phyloP scores from a whole-genome alignment of 2,113 vertebrate species.

The Tenrec ecaudatus region DNA sequence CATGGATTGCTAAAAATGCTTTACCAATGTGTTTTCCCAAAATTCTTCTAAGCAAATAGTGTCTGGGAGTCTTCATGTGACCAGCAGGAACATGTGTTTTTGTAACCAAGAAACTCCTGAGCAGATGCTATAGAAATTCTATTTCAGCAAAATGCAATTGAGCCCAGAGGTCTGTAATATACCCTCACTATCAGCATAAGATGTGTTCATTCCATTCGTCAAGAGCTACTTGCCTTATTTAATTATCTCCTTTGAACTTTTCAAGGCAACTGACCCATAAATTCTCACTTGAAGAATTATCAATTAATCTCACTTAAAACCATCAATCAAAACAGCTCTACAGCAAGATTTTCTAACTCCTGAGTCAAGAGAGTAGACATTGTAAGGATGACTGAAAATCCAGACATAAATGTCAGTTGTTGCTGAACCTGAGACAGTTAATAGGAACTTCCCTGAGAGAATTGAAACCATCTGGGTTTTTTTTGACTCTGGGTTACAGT shows the following conservation, averaged over 20 bases:
- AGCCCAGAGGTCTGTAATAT: not conserved
- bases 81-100: not conserved
- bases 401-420: not conserved
- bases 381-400: not conserved
- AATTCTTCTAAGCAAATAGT: not conserved
- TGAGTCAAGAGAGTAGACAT: not conserved
- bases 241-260: not conserved
- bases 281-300: conserved; percentile 3
- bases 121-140: not conserved
- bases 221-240: not conserved
- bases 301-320: not conserved
- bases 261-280: not conserved
- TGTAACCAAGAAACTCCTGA: not conserved
- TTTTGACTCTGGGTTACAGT: not conserved
- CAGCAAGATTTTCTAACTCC: conserved; percentile 19
- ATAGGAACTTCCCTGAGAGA: not conserved
- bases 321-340: conserved; percentile 21
- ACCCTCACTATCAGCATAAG: not conserved
- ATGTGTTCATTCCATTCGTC: not conserved
- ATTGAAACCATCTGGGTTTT: not conserved
- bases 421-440: not conserved
- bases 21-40: too few relatives aligned
- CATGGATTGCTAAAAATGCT: too few relatives aligned
- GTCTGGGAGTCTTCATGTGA: not conserved
- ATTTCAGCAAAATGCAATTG: not conserved